These are phyloP conservation scores for Habropoda laboriosa DNA, from an alignment of 1,140 invertebrate genomes.

Conservation along the genomic window DNA sequence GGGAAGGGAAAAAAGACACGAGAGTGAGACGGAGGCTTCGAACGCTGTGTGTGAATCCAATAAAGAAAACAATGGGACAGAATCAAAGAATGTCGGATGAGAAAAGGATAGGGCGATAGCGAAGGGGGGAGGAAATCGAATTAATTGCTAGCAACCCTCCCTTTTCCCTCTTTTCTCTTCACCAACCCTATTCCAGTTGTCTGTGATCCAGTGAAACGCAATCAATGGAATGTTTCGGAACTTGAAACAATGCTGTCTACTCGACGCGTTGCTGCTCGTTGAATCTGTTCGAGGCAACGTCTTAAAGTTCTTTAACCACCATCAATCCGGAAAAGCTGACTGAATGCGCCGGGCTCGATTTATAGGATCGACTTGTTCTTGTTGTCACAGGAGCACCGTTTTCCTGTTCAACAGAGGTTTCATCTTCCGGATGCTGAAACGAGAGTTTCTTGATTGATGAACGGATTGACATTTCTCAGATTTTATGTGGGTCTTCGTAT, in stretches of 20 bases:
- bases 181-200: no score
- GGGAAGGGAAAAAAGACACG: not conserved
- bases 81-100: not conserved
- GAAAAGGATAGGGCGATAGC: not conserved
- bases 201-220: constrained; percentile 5
- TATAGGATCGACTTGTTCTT: not conserved
- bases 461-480: not conserved
- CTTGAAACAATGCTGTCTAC: constrained; percentile 27
- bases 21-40: not conserved
- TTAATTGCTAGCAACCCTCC: constrained; percentile 23
- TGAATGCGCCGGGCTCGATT: not conserved
- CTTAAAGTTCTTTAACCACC: constrained; percentile 13
- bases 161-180: no score
- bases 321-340: not conserved
- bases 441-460: not conserved
- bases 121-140: not conserved
- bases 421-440: not conserved
- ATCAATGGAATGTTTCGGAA: constrained; percentile 25
- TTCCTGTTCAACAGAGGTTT: not conserved
- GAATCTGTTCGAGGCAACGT: not conserved
- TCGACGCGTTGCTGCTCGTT: not conserved
- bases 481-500: no score
- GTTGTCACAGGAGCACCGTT: not conserved
- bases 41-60: constrained; percentile 11
- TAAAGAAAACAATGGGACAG: constrained; percentile 13